Base-by-base conservation (phyloP, 2,797 vertebrate genomes). In the Eulemur albifrons region DNA sequence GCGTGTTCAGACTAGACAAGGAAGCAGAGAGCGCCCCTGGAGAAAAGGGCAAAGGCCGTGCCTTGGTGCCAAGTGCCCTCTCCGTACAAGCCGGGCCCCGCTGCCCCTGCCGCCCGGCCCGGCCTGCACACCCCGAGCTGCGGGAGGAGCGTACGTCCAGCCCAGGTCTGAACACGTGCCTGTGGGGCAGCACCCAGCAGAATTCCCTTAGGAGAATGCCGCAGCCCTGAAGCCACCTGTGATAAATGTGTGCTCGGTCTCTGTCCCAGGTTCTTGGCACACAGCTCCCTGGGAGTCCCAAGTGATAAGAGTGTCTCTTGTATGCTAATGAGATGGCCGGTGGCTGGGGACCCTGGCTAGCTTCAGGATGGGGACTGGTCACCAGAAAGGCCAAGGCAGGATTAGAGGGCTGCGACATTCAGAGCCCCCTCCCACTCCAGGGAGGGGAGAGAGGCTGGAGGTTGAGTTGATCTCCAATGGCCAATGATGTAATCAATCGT, bases 111-210 rank as follows among this genome's bases (percentile, higher is more conserved):
- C n/a, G 4, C 45, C 43, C 4, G 4, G 70, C 61, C 50, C 1
- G 1, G 23, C 11, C 48, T 14, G 2, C 13, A 1, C 15, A 9
- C 32, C 7, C 0, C 0, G 38, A 35, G 18, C 23, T 43, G 20
- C 13, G 20, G 43, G 30, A 38, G 52, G 30, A 65, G 38, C 13
- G 0, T 0, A 13, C 27, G 1, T 35, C n/a, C 13, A 21, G 32
- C 7, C 6, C 2, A 7, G 32, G 7, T 32, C 83, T 2, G 23
- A 21, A n/a, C 7, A 50, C 73, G 40, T 0, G 65, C 18, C 54
- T 5, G 7, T 4, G 7, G 17, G 88, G 32, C 4, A 13, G 38
- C 54, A 7, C n/a, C 40, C 2, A 4, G 45, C 14, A 77, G 67
- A 35, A 30, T 32, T 38, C 52, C 76, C 30, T 18, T 25, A n/a